phyloP scores from a whole-genome alignment of 2,797 vertebrate genomes.

The Sebastes flavidus region DNA sequence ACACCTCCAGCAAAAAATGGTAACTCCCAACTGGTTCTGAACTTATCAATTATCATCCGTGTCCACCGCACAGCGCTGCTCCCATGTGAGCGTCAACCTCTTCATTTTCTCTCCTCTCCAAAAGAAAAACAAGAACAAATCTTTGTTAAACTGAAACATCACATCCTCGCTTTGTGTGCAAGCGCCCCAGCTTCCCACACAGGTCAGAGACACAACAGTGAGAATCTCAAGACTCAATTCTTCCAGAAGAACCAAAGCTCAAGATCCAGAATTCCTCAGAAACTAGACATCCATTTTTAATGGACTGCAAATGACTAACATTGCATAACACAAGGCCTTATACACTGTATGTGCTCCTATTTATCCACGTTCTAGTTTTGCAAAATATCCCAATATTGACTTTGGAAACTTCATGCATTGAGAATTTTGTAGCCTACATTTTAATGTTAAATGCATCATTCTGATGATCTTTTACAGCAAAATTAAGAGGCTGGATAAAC shows the following conservation, averaged over 20 bases:
- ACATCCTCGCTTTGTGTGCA: slow-evolving; percentile 68
- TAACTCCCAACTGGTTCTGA: slow-evolving; percentile 36
- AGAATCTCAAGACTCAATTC: slow-evolving; percentile 53
- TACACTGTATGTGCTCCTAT: not conserved
- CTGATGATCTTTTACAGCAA: too few relatives aligned
- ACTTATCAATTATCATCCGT: slow-evolving; percentile 35
- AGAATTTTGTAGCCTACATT: too few relatives aligned
- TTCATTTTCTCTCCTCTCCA: slow-evolving; percentile 55
- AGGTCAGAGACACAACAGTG: slow-evolving; percentile 66
- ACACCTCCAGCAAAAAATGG: slow-evolving; percentile 37
- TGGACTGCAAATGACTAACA: slow-evolving; percentile 8
- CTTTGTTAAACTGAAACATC: slow-evolving; percentile 67
- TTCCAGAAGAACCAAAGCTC: slow-evolving; percentile 46
- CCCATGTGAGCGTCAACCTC: slow-evolving; percentile 57
- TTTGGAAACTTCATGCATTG: not conserved
- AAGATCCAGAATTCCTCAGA: slow-evolving; percentile 34
- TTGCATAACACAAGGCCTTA: not conserved
- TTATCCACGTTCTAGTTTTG: not conserved
- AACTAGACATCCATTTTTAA: slow-evolving; percentile 30
- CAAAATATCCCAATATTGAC: not conserved
- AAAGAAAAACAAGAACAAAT: slow-evolving; percentile 69
- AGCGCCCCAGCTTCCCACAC: slow-evolving; percentile 70
- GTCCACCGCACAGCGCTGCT: slow-evolving; percentile 33
- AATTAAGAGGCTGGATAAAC: too few relatives aligned
- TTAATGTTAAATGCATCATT: too few relatives aligned